Conservation (phyloP, 2,797 vertebrate genomes). For the Molossus alvarezi region DNA sequence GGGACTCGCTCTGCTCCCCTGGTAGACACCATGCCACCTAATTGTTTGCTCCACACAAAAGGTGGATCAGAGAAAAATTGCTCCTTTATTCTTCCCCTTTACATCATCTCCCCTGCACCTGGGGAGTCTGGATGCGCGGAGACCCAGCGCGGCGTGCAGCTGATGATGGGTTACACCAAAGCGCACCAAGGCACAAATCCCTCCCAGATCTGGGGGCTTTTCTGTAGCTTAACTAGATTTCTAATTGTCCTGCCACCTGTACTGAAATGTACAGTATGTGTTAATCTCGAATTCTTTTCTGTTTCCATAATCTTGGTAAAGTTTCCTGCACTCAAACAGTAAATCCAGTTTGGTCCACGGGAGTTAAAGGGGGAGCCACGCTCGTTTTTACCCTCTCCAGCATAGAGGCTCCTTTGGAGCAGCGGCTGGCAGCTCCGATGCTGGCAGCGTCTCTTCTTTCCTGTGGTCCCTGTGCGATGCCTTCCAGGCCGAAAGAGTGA, state of each 20-base stretch:
- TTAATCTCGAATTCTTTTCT: conserved; percentile 88
- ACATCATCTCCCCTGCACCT: conserved; percentile 67
- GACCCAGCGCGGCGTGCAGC: conserved; percentile 20
- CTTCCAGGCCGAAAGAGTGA: background rate
- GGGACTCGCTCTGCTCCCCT: conserved; percentile 5
- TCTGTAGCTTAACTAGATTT: conserved; percentile 83
- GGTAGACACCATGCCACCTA: conserved; percentile 69
- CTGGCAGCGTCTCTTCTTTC: background rate
- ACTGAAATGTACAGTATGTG: conserved; percentile 82
- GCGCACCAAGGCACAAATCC: conserved; percentile 80
- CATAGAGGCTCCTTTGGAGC: background rate
- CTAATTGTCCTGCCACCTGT: conserved; percentile 82
- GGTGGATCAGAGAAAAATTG: conserved; percentile 67
- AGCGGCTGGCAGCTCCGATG: background rate
- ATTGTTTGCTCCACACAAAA: conserved; percentile 83
- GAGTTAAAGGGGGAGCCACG: conserved; percentile 69
- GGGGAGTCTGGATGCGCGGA: conserved; percentile 64
- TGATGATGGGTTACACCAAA: conserved; percentile 81
- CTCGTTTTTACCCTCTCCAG: conserved; percentile 67
- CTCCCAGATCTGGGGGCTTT: conserved; percentile 83
- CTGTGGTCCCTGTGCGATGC: background rate
- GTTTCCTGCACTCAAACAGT: conserved; percentile 85
- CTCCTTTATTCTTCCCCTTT: conserved; percentile 78
- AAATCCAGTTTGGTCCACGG: conserved; percentile 83
- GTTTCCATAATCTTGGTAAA: conserved; percentile 86